These are phyloP conservation scores for Diaprepes abbreviatus DNA, from an alignment of 2,888 invertebrate species.

Conservation along the genomic window DNA sequence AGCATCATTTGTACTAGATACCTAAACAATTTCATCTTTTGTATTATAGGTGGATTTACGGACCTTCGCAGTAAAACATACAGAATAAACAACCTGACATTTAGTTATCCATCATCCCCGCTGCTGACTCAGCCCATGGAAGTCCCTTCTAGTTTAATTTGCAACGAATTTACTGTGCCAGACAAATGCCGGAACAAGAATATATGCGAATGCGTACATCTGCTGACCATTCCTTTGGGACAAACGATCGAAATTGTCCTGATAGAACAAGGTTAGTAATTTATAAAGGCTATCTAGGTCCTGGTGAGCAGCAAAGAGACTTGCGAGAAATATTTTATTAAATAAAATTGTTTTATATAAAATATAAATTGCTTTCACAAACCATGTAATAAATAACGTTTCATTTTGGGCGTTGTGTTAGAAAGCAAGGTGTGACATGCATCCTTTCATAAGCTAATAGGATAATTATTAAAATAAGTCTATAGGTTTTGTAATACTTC, in stretches of 20 bases:
- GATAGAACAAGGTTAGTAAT: slow-evolving; percentile 78
- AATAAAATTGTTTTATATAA: too few relatives aligned
- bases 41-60: slow-evolving; percentile 45
- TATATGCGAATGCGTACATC: slow-evolving; percentile 81
- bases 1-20: too few relatives aligned
- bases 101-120: slow-evolving; percentile 83
- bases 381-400: too few relatives aligned
- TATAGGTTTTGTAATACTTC: too few relatives aligned
- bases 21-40: too few relatives aligned
- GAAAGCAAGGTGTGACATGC: too few relatives aligned
- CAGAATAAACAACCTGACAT: slow-evolving; percentile 78
- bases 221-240: slow-evolving; percentile 77
- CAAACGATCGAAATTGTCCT: slow-evolving; percentile 81
- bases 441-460: too few relatives aligned
- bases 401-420: too few relatives aligned
- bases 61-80: slow-evolving; percentile 55
- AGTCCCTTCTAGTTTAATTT: slow-evolving; percentile 71
- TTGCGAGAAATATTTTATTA: too few relatives aligned
- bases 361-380: too few relatives aligned
- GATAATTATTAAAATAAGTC: too few relatives aligned
- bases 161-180: slow-evolving; percentile 64
- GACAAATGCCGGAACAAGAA: slow-evolving; percentile 62
- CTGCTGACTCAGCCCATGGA: slow-evolving; percentile 80
- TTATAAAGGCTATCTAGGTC: not conserved
- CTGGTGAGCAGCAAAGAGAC: not conserved